Conservation (phyloP, 1,140 invertebrate genomes). For the Aphidius gifuensis region DNA sequence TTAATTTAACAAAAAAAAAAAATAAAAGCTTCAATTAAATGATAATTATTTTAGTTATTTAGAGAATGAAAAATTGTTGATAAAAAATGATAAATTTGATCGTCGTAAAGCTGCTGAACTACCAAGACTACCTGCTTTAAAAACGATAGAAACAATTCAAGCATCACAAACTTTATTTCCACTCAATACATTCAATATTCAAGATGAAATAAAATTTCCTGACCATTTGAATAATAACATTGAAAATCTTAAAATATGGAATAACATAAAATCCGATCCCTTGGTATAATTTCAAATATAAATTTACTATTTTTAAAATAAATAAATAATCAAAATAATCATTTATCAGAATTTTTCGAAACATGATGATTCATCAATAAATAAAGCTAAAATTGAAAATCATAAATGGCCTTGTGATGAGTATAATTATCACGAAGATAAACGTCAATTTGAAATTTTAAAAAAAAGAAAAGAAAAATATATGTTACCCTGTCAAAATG, state of each 20-base stretch:
- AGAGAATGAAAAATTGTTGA: constrained; percentile 26
- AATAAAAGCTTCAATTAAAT: neutral
- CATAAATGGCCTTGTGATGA: constrained; percentile 32
- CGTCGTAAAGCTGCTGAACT: constrained; percentile 23
- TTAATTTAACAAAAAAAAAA: neutral
- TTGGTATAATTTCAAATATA: constrained; percentile 16
- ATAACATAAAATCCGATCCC: constrained; percentile 28
- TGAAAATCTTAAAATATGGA: constrained; percentile 34
- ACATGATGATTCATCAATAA: too few relatives aligned
- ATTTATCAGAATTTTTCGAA: neutral
- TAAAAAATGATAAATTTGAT: constrained; percentile 27
- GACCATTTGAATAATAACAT: constrained; percentile 24
- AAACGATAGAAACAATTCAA: constrained; percentile 22
- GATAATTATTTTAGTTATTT: constrained; percentile 15
- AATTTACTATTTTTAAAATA: neutral
- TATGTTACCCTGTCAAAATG: constrained; percentile 31
- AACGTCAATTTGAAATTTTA: constrained; percentile 7
- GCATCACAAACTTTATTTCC: constrained; percentile 29
- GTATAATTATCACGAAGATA: constrained; percentile 24
- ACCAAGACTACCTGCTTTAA: constrained; percentile 24
- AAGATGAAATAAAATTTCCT: constrained; percentile 17
- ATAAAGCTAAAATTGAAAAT: constrained; percentile 14
- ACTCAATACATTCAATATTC: constrained; percentile 31
- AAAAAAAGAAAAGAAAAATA: constrained; percentile 24
- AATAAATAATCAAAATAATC: neutral